Conservation (phyloP, 2,888 invertebrate species). For the Melanophora roralis region DNA sequence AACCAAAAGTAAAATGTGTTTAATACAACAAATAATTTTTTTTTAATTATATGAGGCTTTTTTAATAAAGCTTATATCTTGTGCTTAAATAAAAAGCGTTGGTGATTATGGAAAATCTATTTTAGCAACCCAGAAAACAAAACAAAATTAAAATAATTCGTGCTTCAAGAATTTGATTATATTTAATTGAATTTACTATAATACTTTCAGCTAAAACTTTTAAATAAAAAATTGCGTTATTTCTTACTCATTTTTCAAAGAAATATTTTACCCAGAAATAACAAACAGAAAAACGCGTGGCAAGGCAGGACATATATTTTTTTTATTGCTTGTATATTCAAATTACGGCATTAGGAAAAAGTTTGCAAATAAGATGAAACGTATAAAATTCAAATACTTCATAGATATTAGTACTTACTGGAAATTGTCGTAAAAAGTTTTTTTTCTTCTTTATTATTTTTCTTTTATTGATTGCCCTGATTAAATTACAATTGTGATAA, state of each 20-base stretch:
- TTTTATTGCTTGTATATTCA: slow-evolving; percentile 34
- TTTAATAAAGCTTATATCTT: no score
- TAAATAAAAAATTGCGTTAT: background rate
- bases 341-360: slow-evolving; percentile 46
- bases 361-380: slow-evolving; percentile 21
- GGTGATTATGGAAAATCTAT: background rate
- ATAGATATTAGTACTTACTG: background rate
- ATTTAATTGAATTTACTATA: slow-evolving; percentile 73
- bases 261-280: slow-evolving; percentile 3
- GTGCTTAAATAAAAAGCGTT: no score
- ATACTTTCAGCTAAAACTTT: background rate
- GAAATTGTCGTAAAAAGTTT: slow-evolving; percentile 12
- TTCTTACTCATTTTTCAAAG: slow-evolving; percentile 32
- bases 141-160: slow-evolving; percentile 57
- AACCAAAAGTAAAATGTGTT: no score
- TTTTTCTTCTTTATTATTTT: slow-evolving; percentile 21
- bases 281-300: slow-evolving; percentile 37
- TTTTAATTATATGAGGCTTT: no score
- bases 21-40: no score
- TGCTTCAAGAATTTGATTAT: slow-evolving; percentile 71
- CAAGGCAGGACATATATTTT: slow-evolving; percentile 25
- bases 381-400: background rate
- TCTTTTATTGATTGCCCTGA: slow-evolving; percentile 60
- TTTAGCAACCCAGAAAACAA: background rate
- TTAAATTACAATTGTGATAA: slow-evolving; percentile 52